Evolutionary conservation across 2,888 invertebrate species (phyloP).

Genomic region (Lasiommata megera): DNA sequence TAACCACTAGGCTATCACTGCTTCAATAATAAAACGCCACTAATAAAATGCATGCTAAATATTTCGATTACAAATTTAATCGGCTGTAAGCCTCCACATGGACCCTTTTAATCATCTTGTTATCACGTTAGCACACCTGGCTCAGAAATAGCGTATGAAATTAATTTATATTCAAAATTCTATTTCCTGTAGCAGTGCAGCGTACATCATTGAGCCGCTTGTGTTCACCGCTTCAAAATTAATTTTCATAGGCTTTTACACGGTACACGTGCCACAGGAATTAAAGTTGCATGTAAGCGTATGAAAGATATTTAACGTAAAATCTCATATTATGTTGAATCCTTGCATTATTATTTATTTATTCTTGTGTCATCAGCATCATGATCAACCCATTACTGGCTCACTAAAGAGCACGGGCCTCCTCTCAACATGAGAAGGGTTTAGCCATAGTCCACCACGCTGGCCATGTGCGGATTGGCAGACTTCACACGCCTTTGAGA

Average conservation of each 20-base stretch:
- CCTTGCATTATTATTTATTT: no score
- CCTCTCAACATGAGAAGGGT: no score
- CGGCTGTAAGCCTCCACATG: conserved; percentile 14
- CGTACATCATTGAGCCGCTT: conserved; percentile 22
- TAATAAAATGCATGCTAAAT: conserved; percentile 6
- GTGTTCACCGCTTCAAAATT: conserved; percentile 23
- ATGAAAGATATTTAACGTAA: background rate
- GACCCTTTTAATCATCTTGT: conserved; percentile 29
- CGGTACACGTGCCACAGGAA: conserved; percentile 11
- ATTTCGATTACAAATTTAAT: conserved; percentile 18
- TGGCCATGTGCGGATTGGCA: no score
- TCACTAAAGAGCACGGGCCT: no score
- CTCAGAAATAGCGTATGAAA: conserved; percentile 24
- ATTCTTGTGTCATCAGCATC: no score
- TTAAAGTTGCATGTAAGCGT: conserved; percentile 22
- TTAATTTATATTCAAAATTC: conserved; percentile 26
- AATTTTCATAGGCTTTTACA: conserved; percentile 27
- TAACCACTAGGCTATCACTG: no score
- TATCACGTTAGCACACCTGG: conserved; percentile 27
- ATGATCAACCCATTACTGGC: no score
- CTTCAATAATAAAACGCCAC: no score
- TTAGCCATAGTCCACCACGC: no score
- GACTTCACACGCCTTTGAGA: no score
- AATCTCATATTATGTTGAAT: no score
- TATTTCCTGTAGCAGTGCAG: conserved; percentile 11